Evolutionary conservation across 2,113 vertebrate genomes (phyloP).

Genomic region (Orcinus orca): DNA sequence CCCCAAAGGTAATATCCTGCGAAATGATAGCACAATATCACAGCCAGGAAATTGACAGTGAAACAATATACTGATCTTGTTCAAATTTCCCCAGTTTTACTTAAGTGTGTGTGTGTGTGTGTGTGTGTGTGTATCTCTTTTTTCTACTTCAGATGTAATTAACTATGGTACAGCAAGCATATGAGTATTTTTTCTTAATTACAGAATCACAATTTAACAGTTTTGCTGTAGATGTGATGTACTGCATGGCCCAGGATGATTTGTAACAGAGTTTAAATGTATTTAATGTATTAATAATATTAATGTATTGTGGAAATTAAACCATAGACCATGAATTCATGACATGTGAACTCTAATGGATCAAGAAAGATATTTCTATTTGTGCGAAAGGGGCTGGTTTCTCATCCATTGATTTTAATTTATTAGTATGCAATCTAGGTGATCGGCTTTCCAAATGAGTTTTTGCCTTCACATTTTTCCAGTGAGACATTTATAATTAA

Average conservation of each 20-base stretch:
- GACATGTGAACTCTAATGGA: conserved; percentile 21
- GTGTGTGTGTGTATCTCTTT: background rate
- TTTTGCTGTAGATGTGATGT: conserved; percentile 35
- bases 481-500: conserved; percentile 63
- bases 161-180: background rate
- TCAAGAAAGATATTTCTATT: conserved; percentile 52
- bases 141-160: background rate
- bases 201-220: conserved; percentile 15
- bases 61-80: background rate
- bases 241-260: background rate
- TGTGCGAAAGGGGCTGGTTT: conserved; percentile 38
- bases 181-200: conserved; percentile 28
- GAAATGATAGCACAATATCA: background rate
- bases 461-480: conserved; percentile 54
- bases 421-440: conserved; percentile 50
- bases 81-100: background rate
- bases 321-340: conserved; percentile 17
- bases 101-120: background rate
- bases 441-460: conserved; percentile 54
- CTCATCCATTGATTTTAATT: conserved; percentile 50
- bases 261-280: conserved; percentile 20
- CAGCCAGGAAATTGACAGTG: background rate
- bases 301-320: conserved; percentile 51
- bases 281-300: conserved; percentile 44
- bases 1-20: background rate